phyloP scores from a whole-genome alignment of 1,140 invertebrate species.

The Metaphire vulgaris region DNA sequence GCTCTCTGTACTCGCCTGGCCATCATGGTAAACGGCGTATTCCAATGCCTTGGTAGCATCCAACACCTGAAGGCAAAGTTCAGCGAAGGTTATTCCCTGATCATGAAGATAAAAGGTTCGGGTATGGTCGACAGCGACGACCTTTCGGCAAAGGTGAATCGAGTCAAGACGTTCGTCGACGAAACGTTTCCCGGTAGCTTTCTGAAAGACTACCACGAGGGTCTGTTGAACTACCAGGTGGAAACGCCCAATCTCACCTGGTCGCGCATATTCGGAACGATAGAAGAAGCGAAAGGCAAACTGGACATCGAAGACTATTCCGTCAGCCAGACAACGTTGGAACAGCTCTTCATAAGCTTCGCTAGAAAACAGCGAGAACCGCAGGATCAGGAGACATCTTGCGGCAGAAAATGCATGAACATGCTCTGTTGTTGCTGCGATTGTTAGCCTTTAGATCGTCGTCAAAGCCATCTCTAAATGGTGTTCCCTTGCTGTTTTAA shows the following conservation, averaged over 20 bases:
- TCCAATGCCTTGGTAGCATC: constrained; percentile 55
- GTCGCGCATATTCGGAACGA: constrained; percentile 60
- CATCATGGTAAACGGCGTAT: constrained; percentile 56
- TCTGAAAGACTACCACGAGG: constrained; percentile 65
- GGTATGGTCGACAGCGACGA: neutral
- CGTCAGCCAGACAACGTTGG: constrained; percentile 68
- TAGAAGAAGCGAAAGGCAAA: constrained; percentile 55
- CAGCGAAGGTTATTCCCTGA: constrained; percentile 51
- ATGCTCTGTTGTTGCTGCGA: neutral
- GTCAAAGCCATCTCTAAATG: too few relatives aligned
- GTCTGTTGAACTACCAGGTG: constrained; percentile 62
- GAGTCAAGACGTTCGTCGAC: neutral
- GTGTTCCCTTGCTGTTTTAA: too few relatives aligned
- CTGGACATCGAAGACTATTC: constrained; percentile 66
- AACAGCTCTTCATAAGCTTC: constrained; percentile 61
- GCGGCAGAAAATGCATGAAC: neutral
- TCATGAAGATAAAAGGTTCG: neutral
- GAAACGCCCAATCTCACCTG: constrained; percentile 42
- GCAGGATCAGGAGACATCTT: neutral
- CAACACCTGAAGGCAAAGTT: constrained; percentile 53
- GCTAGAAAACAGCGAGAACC: constrained; percentile 35
- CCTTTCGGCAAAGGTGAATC: neutral
- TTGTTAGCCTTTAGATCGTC: neutral
- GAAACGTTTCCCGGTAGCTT: constrained; percentile 38
- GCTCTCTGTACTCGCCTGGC: constrained; percentile 53